A percentile compares a stretch with the other conserved stretches of the same genome.
phyloP scores from a whole-genome alignment of 2,113 vertebrate species.

The Hypanus sabinus region DNA sequence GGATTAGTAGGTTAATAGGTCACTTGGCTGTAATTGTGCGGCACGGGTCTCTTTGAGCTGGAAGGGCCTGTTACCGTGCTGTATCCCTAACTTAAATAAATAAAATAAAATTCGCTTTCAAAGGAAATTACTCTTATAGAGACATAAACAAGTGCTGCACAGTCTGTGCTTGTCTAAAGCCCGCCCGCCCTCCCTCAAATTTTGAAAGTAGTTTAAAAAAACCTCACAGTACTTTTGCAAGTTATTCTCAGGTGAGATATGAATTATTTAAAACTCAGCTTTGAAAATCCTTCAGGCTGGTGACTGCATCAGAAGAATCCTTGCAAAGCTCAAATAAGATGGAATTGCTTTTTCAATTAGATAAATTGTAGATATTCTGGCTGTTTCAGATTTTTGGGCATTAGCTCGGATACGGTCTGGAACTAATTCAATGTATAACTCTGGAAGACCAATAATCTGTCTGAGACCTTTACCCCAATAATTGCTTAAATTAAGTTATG shows the following conservation, averaged over 20 bases:
- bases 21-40: too few relatives aligned
- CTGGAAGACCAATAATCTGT: not conserved
- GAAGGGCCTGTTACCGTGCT: too few relatives aligned
- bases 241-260: not conserved
- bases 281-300: not conserved
- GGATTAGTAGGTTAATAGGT: too few relatives aligned
- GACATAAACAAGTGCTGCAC: not conserved
- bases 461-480: not conserved
- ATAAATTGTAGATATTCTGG: not conserved
- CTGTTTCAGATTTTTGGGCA: not conserved
- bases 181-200: not conserved
- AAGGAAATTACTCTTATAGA: not conserved
- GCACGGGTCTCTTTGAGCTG: too few relatives aligned
- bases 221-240: not conserved
- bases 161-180: not conserved
- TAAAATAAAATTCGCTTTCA: not conserved
- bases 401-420: not conserved
- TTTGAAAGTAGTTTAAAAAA: not conserved
- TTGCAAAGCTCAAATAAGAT: not conserved
- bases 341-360: not conserved
- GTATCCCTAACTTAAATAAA: too few relatives aligned
- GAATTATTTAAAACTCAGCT: not conserved
- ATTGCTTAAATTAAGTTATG: not conserved
- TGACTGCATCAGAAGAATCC: not conserved
- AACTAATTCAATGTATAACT: not conserved